A percentile compares a stretch with the other conserved stretches of the same genome.
phyloP scores from a whole-genome alignment of 1,140 invertebrate genomes.

The Delia radicum region DNA sequence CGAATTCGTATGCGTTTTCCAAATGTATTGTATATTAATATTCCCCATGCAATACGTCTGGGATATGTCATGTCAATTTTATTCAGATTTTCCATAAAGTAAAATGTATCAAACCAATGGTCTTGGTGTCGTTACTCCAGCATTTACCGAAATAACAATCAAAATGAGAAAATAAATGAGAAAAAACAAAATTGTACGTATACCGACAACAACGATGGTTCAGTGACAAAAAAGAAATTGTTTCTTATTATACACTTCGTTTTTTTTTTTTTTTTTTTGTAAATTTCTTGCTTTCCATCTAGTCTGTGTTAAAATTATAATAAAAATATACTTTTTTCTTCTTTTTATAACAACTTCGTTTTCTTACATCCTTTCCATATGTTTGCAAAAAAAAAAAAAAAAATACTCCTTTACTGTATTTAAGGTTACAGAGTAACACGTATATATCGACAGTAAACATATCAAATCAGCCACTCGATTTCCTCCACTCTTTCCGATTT shows the following conservation, averaged over 20 bases:
- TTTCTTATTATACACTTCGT: not conserved
- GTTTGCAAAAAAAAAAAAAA: no score
- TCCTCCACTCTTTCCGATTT: no score
- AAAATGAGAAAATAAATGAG: not conserved
- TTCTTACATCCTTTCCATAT: not conserved
- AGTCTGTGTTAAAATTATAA: not conserved
- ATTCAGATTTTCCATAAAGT: constrained; percentile 11
- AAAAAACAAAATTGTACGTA: not conserved
- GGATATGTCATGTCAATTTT: constrained; percentile 21
- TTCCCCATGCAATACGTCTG: constrained; percentile 23
- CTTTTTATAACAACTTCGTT: not conserved
- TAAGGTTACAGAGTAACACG: no score
- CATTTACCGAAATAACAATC: not conserved
- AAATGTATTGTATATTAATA: constrained; percentile 2
- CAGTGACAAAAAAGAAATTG: not conserved
- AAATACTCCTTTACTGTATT: not conserved
- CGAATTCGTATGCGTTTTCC: constrained; percentile 5
- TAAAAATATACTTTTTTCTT: not conserved
- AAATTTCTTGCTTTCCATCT: not conserved
- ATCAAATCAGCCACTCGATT: no score
- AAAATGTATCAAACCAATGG: constrained; percentile 4
- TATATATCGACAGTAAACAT: no score
- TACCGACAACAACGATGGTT: not conserved
- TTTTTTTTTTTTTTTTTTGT: not conserved
- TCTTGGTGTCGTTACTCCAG: not conserved